Base-by-base conservation (phyloP, 2,797 vertebrate species). In the Myotis planiceps region DNA sequence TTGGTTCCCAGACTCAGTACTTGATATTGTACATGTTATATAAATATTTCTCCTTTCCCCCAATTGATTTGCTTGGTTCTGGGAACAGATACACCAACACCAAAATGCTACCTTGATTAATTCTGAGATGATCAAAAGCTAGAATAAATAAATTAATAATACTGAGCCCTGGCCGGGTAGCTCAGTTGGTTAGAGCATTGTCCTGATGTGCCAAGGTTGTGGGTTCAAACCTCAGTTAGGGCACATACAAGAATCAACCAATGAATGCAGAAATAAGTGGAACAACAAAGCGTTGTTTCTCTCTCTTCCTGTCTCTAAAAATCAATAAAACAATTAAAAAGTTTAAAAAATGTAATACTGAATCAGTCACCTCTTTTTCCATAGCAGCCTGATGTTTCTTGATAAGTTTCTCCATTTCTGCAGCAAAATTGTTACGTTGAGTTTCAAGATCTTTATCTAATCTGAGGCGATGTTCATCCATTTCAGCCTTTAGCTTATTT, bases 361-460 rank as follows among this genome's bases (percentile, higher is more conserved):
- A 96, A 76, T 47, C 72, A 75, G 94, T 63, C 99, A 99, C 99
- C 99, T 99, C 99, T 99, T 99, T 99, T 97, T 99, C 99, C 99
- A 99, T 99, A 94, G 99, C 99, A 29, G 98, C 99, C 97, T 99
- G 99, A 97, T 99, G 99, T 98, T 99, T 99, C 98, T 99, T 99
- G 97, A 99, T 98, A 82, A 99, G 99, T 98, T 99, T 99, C 97
- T 99, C 99, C 99, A 99, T 99, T 98, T 99, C 99, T 80, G 99
- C 99, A 90, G 99, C 99, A 85, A 99, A 99, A 98, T 99, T 99
- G 95, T 99, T 99, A 97, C 99, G 99, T 96, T 99, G 99, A 71
- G 99, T 99, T 98, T 99, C 99, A 58, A 99, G 99, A 98, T 99
- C 99, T 98, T 99, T 99, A 99, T 99, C 99, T 98, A 99, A 99